These are phyloP conservation scores for Phylloscopus trochilus DNA, from an alignment of 2,113 vertebrate species.

Conservation along the genomic window DNA sequence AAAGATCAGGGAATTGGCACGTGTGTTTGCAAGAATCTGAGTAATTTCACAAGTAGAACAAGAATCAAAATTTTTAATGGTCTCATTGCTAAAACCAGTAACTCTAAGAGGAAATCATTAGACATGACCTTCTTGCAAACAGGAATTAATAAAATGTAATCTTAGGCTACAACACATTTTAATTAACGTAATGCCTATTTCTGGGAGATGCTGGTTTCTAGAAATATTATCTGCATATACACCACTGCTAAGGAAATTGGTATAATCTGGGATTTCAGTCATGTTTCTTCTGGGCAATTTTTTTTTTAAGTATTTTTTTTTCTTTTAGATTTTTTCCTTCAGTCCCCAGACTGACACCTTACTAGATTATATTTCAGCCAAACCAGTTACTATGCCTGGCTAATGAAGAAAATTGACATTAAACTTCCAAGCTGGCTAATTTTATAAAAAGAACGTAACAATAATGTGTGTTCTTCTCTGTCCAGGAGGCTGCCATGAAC, in stretches of 20 bases:
- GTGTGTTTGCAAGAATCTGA: background rate
- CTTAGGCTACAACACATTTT: background rate
- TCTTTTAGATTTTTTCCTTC: background rate
- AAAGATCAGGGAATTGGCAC: background rate
- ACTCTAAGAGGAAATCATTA: constrained; percentile 22
- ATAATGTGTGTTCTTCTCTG: background rate
- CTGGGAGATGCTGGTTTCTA: background rate
- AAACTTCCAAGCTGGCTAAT: background rate
- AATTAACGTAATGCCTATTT: constrained; percentile 1
- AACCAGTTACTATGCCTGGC: background rate
- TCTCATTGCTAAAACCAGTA: background rate
- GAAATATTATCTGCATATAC: background rate
- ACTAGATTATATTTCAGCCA: background rate
- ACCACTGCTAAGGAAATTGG: background rate
- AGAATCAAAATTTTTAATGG: background rate
- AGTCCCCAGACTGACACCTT: background rate
- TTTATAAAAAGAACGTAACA: background rate
- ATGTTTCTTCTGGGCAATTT: background rate
- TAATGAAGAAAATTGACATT: background rate
- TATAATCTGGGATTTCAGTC: background rate
- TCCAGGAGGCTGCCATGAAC: background rate
- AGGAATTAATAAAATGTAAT: constrained; percentile 25
- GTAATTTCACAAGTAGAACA: background rate
- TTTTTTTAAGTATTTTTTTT: background rate
- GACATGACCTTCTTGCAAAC: constrained; percentile 3